Percentiles rank a stretch among this genome's conserved stretches.
Evolutionary conservation across 2,797 vertebrate species (phyloP).

Genomic region (Dromococcyx pavoninus): DNA sequence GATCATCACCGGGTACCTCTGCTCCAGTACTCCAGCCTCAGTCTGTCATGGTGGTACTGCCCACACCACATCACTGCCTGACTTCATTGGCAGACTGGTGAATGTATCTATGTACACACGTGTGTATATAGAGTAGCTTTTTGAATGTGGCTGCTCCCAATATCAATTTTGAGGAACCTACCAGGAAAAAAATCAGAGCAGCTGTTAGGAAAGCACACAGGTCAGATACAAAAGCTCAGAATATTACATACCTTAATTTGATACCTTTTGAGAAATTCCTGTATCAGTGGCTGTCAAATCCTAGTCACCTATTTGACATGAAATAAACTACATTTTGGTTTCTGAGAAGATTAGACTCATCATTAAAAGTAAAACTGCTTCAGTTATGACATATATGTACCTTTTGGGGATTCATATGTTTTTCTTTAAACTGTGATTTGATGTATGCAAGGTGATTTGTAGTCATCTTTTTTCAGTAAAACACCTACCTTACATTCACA

Average conservation of each 20-base stretch:
- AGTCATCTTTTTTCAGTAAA: neutral
- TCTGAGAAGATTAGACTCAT: neutral
- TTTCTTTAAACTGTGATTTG: neutral
- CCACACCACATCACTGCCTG: neutral
- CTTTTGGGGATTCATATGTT: neutral
- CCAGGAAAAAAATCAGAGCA: neutral
- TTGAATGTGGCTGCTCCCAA: neutral
- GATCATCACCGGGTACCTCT: neutral
- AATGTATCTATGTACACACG: accelerated
- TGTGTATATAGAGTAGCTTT: neutral
- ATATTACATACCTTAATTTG: neutral
- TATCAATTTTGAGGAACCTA: neutral
- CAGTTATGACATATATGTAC: neutral
- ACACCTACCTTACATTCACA: neutral
- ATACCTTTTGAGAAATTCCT: neutral
- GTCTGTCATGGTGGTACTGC: neutral
- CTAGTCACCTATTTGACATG: neutral
- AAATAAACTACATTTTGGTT: conserved; percentile 30
- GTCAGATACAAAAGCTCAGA: neutral
- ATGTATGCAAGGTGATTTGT: neutral
- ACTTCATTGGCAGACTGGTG: neutral
- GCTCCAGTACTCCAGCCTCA: neutral
- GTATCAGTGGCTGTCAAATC: neutral
- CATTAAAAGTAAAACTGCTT: neutral
- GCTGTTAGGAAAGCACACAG: neutral